Evolutionary conservation across 2,113 vertebrate species (phyloP), one percentile per base, ranked within the genome.

Genomic region (Irena cyanogastra): DNA sequence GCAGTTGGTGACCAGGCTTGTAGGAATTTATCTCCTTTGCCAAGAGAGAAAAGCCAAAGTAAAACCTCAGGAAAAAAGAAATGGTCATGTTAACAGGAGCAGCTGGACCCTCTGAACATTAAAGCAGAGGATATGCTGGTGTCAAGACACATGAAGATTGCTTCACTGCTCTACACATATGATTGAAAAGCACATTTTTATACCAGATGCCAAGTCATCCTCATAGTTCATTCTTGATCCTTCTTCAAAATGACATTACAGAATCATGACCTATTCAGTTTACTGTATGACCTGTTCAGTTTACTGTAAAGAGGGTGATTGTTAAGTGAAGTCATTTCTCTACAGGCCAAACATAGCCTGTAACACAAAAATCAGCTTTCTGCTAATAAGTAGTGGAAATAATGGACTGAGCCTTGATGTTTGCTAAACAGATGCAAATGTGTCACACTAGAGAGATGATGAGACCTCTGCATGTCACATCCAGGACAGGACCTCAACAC

Each of bases 1-100:
- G 33, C 44, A 27, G 16, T 7, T 60, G 18, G 16, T 45, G 56
- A 35, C 6, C 44, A 53, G 18, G 37, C n/a, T 49, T 23, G 56
- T 18, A 44, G 41, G 27, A 63, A 57, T 28, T 27, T 2, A 1
- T 18, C 44, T 76, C 61, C 44, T 78, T 41, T n/a, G 41, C 22
- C 37, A 57, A n/a, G 41, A 77, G 33, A 60, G 42, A 59, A 52
- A 93, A 89, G 37, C 11, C 42, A 44, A 69, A 84, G 61, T 27
- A 82, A 93, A 87, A 76, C 20, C 21, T 78, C 44, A 72, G 41
- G 26, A 71, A 44, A 68, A 80, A 28, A 60, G 27, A 68, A 78
- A 42, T 1, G 0, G 50, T 24, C 17, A 20, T 0, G 0, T 26
- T 53, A 75, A 84, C 33, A 78, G 16, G 21, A 72, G 37, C 49